Conservation (phyloP, 2,888 invertebrate genomes). For the Folsomia candida region DNA sequence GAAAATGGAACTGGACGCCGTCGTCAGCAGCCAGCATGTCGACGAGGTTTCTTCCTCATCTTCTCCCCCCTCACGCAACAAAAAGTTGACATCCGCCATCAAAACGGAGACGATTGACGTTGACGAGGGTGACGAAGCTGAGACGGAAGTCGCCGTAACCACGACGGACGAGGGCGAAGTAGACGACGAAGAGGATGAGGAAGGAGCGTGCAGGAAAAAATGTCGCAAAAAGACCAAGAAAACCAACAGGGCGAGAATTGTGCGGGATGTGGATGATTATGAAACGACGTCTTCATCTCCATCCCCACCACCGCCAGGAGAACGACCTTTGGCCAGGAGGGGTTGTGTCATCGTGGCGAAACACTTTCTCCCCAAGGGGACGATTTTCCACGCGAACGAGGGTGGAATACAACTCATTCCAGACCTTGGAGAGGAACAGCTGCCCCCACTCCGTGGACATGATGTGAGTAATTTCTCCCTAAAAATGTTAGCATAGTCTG, state of each 20-base stretch:
- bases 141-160: neutral
- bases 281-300: too few relatives aligned
- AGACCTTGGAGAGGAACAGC: constrained; percentile 23
- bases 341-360: constrained; percentile 4
- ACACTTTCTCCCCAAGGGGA: constrained; percentile 31
- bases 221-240: neutral
- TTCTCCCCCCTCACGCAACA: too few relatives aligned
- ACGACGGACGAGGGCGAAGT: neutral
- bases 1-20: neutral
- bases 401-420: constrained; percentile 33
- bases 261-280: too few relatives aligned
- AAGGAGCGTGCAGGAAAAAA: constrained; percentile 10
- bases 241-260: neutral
- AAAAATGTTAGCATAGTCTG: neutral
- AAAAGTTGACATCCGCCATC: too few relatives aligned
- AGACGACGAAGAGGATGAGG: neutral
- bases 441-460: constrained; percentile 27
- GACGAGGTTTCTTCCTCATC: too few relatives aligned
- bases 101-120: too few relatives aligned
- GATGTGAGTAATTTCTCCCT: constrained; percentile 34
- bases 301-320: too few relatives aligned
- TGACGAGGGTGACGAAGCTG: neutral
- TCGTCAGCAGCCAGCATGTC: too few relatives aligned
- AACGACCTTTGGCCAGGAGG: too few relatives aligned
- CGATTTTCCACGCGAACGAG: constrained; percentile 36